Evolutionary conservation across 2,797 vertebrate species (phyloP).

Genomic region (Sebastes taczanowskii): DNA sequence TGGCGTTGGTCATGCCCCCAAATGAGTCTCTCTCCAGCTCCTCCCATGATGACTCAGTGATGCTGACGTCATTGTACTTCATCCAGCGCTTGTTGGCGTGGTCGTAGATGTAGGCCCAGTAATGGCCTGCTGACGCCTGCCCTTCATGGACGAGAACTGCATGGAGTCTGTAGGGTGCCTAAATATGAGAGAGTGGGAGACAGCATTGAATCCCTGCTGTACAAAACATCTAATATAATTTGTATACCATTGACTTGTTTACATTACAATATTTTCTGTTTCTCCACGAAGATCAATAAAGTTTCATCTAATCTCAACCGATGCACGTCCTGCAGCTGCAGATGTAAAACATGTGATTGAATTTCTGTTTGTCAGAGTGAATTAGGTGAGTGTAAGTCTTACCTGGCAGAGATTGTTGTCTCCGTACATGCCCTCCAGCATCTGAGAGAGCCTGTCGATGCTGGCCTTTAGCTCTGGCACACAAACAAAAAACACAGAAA

Average conservation of each 20-base stretch:
- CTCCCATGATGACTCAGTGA: slow-evolving; percentile 94
- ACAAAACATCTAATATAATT: not conserved
- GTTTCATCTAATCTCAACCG: not conserved
- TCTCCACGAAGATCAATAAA: not conserved
- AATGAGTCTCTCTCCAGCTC: slow-evolving; percentile 94
- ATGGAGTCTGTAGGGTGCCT: slow-evolving; percentile 95
- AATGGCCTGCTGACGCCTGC: slow-evolving; percentile 95
- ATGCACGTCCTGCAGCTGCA: not conserved
- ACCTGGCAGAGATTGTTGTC: slow-evolving; percentile 94
- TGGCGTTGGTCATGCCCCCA: slow-evolving; percentile 94
- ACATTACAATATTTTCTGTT: not conserved
- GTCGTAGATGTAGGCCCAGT: slow-evolving; percentile 96
- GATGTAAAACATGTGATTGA: slow-evolving; percentile 3
- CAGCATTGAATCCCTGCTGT: not conserved
- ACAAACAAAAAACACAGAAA: slow-evolving; percentile 7
- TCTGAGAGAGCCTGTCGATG: slow-evolving; percentile 83
- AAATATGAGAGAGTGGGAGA: fast-evolving
- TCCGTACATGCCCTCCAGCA: slow-evolving; percentile 89
- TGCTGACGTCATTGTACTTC: slow-evolving; percentile 94
- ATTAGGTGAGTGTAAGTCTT: slow-evolving; percentile 30
- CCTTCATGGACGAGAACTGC: slow-evolving; percentile 96
- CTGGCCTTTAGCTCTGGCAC: slow-evolving; percentile 90
- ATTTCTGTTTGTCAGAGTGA: slow-evolving; percentile 27
- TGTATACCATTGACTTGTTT: not conserved
- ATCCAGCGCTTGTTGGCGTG: slow-evolving; percentile 89